These are phyloP conservation scores for Oreotrochilus melanogaster DNA, from an alignment of 2,113 vertebrate genomes.

Conservation along the genomic window DNA sequence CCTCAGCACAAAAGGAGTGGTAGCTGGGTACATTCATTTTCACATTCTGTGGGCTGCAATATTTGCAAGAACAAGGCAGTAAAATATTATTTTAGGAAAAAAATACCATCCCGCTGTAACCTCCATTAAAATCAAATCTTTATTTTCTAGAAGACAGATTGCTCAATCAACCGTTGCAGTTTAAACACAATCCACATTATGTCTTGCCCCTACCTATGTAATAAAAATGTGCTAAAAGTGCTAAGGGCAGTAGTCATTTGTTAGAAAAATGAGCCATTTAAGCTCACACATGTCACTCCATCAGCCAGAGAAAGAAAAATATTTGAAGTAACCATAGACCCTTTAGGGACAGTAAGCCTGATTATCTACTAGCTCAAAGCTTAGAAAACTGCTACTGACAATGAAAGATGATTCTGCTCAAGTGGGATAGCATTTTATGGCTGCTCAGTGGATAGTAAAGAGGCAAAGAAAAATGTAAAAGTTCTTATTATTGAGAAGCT, in stretches of 20 bases:
- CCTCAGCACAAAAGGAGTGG: not conserved
- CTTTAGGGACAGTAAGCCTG: not conserved
- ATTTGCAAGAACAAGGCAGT: constrained; percentile 31
- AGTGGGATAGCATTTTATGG: not conserved
- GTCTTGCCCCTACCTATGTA: not conserved
- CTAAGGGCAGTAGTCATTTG: not conserved
- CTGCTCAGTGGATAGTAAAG: not conserved
- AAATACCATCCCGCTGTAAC: not conserved
- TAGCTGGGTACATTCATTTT: constrained; percentile 2
- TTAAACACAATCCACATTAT: constrained; percentile 9
- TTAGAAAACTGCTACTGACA: not conserved
- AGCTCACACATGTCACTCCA: not conserved
- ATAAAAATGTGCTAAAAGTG: not conserved
- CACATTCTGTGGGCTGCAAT: constrained; percentile 14
- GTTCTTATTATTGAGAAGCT: not conserved
- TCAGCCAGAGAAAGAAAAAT: constrained; percentile 14
- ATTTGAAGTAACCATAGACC: not conserved
- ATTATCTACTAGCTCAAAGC: not conserved
- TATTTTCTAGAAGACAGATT: not conserved
- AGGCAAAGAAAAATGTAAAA: not conserved
- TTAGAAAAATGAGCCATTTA: constrained; percentile 21
- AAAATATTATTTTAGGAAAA: constrained; percentile 42
- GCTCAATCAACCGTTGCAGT: constrained; percentile 5
- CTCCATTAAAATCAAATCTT: not conserved
- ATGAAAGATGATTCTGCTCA: not conserved